phyloP scores from a whole-genome alignment of 2,113 vertebrate species.

The Lutjanus erythropterus region DNA sequence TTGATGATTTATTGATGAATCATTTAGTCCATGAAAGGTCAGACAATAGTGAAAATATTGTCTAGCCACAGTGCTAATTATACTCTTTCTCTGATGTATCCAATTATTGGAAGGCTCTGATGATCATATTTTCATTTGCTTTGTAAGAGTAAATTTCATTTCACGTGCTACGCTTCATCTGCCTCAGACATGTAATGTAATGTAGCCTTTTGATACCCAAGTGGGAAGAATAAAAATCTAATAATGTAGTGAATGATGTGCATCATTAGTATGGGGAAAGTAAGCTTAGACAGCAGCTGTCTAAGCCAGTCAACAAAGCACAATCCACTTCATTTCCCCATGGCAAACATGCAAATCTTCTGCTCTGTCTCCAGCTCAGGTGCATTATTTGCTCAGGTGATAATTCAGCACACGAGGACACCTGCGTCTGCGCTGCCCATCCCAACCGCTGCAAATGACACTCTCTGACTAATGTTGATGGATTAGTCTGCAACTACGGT shows the following conservation, averaged over 20 bases:
- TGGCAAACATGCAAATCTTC: conserved; percentile 81
- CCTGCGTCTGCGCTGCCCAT: conserved; percentile 59
- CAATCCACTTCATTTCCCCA: conserved; percentile 73
- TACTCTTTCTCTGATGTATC: not conserved
- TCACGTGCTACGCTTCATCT: not conserved
- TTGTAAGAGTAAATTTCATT: not conserved
- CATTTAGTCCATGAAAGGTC: not conserved
- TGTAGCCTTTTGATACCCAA: conserved; percentile 25
- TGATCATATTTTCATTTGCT: not conserved
- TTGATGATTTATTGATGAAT: not conserved
- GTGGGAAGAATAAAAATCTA: conserved; percentile 14
- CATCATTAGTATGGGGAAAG: conserved; percentile 56
- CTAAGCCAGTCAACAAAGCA: conserved; percentile 59
- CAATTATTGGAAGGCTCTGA: not conserved
- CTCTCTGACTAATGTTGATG: conserved; percentile 75
- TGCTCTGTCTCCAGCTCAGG: conserved; percentile 71
- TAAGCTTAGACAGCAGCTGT: conserved; percentile 65
- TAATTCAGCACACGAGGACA: conserved; percentile 74
- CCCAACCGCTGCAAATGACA: conserved; percentile 67
- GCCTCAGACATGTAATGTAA: conserved; percentile 1
- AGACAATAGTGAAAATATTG: not conserved
- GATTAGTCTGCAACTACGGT: conserved; percentile 71
- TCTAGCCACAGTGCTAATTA: not conserved
- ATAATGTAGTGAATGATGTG: conserved; percentile 55
- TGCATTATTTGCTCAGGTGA: conserved; percentile 77